phyloP scores from a whole-genome alignment of 2,888 invertebrate genomes.

The Cephus sareptanus region DNA sequence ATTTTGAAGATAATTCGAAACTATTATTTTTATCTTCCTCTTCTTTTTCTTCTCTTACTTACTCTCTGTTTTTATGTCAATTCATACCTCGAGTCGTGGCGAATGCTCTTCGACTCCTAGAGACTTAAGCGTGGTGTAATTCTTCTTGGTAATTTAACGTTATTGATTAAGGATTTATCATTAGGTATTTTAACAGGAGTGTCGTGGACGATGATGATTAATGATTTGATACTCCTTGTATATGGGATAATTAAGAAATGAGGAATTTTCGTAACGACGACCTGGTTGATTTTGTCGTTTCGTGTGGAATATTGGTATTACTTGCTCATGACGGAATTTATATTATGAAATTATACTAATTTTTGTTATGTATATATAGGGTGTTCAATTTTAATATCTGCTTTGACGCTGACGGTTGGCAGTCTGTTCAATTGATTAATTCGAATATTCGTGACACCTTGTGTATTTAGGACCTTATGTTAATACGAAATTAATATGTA shows the following conservation, averaged over 20 bases:
- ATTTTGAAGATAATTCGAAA: constrained; percentile 10
- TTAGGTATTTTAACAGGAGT: not conserved
- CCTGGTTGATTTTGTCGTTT: not conserved
- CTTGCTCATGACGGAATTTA: not conserved
- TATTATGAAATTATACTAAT: not conserved
- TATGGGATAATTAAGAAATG: not conserved
- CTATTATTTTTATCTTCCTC: constrained; percentile 20
- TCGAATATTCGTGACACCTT: not conserved
- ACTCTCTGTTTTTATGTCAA: not conserved
- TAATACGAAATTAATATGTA: not conserved
- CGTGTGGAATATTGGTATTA: not conserved
- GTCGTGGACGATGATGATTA: not conserved
- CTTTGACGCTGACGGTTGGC: not conserved
- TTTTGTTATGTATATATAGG: not conserved
- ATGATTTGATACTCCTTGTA: not conserved
- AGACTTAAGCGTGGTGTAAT: not conserved
- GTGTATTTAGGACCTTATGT: not conserved
- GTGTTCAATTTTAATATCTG: not conserved
- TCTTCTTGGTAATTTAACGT: not conserved
- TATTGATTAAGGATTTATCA: not conserved
- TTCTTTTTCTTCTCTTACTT: constrained; percentile 12
- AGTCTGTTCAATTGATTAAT: not conserved
- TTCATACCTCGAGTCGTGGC: not conserved
- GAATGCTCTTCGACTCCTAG: not conserved
- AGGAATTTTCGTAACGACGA: not conserved